These are phyloP conservation scores for Penaeus vannamei DNA, from an alignment of 1,140 invertebrate species.

Conservation along the genomic window DNA sequence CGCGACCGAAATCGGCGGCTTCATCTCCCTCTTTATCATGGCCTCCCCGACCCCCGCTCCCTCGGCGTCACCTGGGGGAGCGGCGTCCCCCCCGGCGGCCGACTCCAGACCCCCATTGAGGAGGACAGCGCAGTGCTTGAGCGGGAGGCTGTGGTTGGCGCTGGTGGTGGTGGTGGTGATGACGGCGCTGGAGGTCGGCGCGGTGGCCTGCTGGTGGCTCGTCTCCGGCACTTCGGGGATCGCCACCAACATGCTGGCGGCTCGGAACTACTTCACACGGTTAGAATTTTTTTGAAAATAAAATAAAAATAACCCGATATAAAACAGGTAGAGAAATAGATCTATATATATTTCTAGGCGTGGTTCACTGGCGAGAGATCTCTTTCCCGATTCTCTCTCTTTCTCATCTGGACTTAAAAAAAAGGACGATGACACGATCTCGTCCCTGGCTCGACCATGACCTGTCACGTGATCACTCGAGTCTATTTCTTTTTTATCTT, in stretches of 20 bases:
- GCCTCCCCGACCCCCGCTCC: background rate
- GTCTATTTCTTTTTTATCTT: no score
- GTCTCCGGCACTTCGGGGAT: conserved; percentile 56
- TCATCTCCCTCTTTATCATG: conserved; percentile 42
- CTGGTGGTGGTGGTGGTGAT: conserved; percentile 21
- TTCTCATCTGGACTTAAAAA: no score
- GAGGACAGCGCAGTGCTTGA: conserved; percentile 3
- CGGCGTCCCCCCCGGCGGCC: background rate
- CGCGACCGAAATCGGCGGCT: conserved; percentile 48
- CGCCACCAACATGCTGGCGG: conserved; percentile 46
- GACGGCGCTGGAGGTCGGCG: background rate
- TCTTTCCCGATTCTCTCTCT: no score
- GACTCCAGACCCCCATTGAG: background rate
- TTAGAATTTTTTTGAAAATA: no score
- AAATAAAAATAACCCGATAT: no score
- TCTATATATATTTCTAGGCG: no score
- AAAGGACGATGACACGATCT: no score
- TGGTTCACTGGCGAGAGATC: no score
- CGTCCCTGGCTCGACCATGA: no score
- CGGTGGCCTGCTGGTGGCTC: conserved; percentile 1
- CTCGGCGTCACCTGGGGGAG: background rate
- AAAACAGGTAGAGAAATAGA: no score
- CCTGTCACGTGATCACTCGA: no score
- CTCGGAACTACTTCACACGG: no score
- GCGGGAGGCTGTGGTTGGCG: background rate